Evolutionary conservation across 2,113 vertebrate species (phyloP).

Genomic region (Etheostoma spectabile): DNA sequence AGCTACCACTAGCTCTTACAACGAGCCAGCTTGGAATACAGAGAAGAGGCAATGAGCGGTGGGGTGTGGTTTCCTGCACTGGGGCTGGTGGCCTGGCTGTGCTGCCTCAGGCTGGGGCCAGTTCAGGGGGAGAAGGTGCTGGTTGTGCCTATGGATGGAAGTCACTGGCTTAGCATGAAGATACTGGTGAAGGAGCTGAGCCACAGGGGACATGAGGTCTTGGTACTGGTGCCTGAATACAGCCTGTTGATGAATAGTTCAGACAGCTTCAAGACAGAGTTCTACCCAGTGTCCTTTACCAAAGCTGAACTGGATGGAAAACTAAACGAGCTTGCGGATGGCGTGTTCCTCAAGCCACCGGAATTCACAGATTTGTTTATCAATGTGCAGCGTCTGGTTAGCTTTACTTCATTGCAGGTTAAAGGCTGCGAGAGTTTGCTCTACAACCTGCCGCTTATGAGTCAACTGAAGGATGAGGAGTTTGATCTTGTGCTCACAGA

Average conservation of each 20-base stretch:
- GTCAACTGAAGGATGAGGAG: conserved; percentile 69
- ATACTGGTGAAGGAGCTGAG: conserved; percentile 84
- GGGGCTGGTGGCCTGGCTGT: conserved; percentile 70
- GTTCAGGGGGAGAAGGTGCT: conserved; percentile 82
- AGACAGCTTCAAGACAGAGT: conserved; percentile 64
- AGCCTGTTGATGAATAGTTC: conserved; percentile 72
- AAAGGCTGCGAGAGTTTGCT: conserved; percentile 80
- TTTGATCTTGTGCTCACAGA: conserved; percentile 88
- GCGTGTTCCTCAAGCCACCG: conserved; percentile 39
- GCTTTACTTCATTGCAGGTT: conserved; percentile 69
- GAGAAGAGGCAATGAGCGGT: conserved; percentile 59
- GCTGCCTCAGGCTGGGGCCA: conserved; percentile 54
- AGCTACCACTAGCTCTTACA: conserved; percentile 20
- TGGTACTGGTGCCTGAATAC: conserved; percentile 84
- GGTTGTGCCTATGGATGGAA: conserved; percentile 87
- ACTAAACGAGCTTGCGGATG: background rate
- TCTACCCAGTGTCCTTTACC: conserved; percentile 74
- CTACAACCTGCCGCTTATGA: conserved; percentile 77
- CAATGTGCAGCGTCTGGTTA: conserved; percentile 56
- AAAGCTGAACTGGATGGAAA: conserved; percentile 64
- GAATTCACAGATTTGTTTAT: conserved; percentile 21
- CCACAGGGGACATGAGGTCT: conserved; percentile 83
- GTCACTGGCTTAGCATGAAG: conserved; percentile 92
- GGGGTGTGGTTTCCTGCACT: conserved; percentile 55
- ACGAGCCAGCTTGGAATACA: conserved; percentile 5